phyloP scores from a whole-genome alignment of 2,797 vertebrate species.

The Cuniculus paca region DNA sequence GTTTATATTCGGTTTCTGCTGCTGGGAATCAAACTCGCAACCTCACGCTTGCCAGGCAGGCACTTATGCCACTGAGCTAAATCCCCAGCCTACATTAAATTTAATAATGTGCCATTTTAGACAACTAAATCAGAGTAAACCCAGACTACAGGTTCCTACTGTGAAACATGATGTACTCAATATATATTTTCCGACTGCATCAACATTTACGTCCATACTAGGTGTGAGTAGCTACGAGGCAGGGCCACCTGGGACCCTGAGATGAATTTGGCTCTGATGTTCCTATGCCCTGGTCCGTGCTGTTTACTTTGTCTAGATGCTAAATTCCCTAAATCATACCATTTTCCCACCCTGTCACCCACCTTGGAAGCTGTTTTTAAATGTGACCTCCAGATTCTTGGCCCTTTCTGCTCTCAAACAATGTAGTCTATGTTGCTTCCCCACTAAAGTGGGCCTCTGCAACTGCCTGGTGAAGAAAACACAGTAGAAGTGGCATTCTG shows the following conservation, averaged over 20 bases:
- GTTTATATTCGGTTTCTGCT: neutral
- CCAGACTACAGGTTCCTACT: neutral
- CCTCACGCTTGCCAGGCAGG: no score
- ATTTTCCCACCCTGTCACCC: neutral
- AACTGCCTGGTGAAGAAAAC: neutral
- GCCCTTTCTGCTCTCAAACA: neutral
- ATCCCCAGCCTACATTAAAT: neutral
- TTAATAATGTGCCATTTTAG: neutral
- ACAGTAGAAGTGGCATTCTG: neutral
- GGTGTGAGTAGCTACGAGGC: neutral
- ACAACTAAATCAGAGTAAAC: slow-evolving; percentile 40
- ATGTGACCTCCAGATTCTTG: neutral
- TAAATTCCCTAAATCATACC: neutral
- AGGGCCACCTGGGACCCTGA: neutral
- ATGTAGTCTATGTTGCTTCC: neutral
- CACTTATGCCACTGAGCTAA: no score
- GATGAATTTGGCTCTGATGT: neutral
- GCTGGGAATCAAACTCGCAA: no score
- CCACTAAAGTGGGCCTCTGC: neutral
- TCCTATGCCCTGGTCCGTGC: neutral
- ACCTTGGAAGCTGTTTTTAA: neutral
- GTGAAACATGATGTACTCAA: neutral
- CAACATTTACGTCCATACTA: neutral
- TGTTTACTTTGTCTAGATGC: neutral
- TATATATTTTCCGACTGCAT: neutral